phyloP scores from a whole-genome alignment of 2,113 vertebrate genomes.

The Dolichotis patagonum region DNA sequence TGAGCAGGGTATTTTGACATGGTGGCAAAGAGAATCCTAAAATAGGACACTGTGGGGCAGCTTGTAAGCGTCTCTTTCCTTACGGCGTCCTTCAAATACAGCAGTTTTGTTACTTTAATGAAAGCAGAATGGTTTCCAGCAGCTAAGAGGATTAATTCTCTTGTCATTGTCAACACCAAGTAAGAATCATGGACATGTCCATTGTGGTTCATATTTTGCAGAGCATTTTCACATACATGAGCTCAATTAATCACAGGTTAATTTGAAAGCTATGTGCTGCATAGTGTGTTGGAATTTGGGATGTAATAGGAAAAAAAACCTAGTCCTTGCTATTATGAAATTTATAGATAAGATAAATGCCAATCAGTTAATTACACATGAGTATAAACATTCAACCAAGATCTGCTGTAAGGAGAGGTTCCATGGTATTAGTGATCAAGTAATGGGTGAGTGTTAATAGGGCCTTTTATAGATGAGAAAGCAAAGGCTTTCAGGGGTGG shows the following conservation, averaged over 20 bases:
- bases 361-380: not conserved
- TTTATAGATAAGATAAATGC: not conserved
- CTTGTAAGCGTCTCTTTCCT: constrained; percentile 65
- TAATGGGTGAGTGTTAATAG: not conserved
- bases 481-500: not conserved
- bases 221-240: not conserved
- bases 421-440: not conserved
- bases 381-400: not conserved
- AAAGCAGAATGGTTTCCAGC: constrained; percentile 64
- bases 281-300: not conserved
- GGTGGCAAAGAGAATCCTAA: constrained; percentile 36
- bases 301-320: not conserved
- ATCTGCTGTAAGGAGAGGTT: not conserved
- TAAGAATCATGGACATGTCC: not conserved
- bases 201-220: not conserved
- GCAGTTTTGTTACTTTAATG: constrained; percentile 54
- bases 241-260: constrained; percentile 40
- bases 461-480: not conserved
- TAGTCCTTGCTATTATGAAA: not conserved
- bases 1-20: constrained; percentile 4
- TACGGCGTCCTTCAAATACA: constrained; percentile 5
- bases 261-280: constrained; percentile 1
- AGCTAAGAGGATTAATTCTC: constrained; percentile 65
- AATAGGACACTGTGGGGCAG: constrained; percentile 53
- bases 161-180: not conserved